A percentile compares a stretch with the other conserved stretches of the same genome.
Evolutionary conservation across 2,888 invertebrate species (phyloP).

Genomic region (Bembecia ichneumoniformis): DNA sequence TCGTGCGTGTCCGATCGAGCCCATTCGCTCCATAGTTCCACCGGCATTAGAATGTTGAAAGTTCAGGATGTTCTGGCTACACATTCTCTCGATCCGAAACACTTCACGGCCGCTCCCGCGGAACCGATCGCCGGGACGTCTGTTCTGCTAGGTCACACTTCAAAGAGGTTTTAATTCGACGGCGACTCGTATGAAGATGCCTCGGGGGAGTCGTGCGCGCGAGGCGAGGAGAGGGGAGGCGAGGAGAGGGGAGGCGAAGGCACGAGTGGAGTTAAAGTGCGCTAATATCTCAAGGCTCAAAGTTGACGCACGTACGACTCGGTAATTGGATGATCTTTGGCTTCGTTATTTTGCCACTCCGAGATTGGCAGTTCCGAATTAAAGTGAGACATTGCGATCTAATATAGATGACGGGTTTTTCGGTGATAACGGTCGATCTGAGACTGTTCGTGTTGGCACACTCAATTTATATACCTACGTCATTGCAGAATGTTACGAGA

Average conservation of each 20-base stretch:
- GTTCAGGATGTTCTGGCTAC: conserved; percentile 4
- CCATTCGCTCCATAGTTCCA: not conserved
- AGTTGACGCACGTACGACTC: conserved; percentile 11
- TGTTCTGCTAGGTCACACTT: conserved; percentile 17
- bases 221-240: not conserved
- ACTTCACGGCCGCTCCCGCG: conserved; percentile 12
- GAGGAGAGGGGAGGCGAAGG: not conserved
- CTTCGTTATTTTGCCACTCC: conserved; percentile 4
- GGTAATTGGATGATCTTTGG: conserved; percentile 12
- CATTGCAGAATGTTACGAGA: no score
- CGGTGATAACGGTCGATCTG: not conserved
- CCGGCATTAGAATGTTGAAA: not conserved
- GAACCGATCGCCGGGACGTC: conserved; percentile 4
- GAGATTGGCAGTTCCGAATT: conserved; percentile 1
- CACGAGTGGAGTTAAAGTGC: conserved; percentile 1
- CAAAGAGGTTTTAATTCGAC: conserved; percentile 26
- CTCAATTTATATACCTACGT: no score
- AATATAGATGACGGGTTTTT: not conserved
- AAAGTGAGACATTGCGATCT: not conserved
- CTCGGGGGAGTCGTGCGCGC: conserved; percentile 9
- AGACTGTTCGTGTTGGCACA: no score
- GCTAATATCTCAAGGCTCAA: conserved; percentile 12
- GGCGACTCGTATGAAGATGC: conserved; percentile 14
- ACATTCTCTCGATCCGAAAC: conserved; percentile 15
- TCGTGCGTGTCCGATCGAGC: conserved; percentile 15